A percentile compares a stretch with the other conserved stretches of the same genome.
These are phyloP conservation scores for Aphaenogaster floridana DNA, from an alignment of 1,140 invertebrate genomes.

Conservation along the genomic window DNA sequence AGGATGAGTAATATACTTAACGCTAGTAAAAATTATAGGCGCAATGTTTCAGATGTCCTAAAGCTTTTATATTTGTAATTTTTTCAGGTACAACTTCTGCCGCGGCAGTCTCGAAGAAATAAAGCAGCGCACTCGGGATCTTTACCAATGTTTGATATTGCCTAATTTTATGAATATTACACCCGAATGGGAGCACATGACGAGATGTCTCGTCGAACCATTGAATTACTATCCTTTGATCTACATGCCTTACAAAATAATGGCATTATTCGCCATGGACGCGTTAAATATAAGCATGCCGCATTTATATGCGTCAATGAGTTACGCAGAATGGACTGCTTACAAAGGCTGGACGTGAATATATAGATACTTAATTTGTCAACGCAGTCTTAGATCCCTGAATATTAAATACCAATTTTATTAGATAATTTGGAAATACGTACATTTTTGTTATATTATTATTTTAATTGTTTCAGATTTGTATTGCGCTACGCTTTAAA, in stretches of 20 bases:
- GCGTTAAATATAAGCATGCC: constrained; percentile 71
- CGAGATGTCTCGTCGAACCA: constrained; percentile 69
- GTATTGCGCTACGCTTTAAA: neutral
- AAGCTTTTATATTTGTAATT: no score
- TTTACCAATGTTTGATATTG: constrained; percentile 76
- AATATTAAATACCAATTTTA: no score
- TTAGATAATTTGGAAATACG: no score
- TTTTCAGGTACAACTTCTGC: constrained; percentile 87
- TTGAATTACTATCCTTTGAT: neutral
- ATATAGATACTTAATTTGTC: constrained; percentile 86
- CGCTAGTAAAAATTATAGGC: neutral
- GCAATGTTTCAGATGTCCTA: no score
- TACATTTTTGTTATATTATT: neutral
- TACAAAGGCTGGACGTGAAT: constrained; percentile 72
- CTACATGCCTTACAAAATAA: neutral
- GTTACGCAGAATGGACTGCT: constrained; percentile 71
- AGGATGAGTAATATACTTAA: constrained; percentile 88
- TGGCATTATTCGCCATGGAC: neutral
- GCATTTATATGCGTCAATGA: constrained; percentile 76
- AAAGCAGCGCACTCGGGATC: constrained; percentile 80
- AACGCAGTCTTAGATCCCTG: constrained; percentile 58
- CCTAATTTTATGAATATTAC: constrained; percentile 81
- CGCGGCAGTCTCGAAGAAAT: constrained; percentile 81
- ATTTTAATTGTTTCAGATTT: neutral
- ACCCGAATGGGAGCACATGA: constrained; percentile 85